Percentiles rank a stretch among this genome's conserved stretches.
Evolutionary conservation across 2,797 vertebrate species (phyloP).

Genomic region (Apogon talboti): DNA sequence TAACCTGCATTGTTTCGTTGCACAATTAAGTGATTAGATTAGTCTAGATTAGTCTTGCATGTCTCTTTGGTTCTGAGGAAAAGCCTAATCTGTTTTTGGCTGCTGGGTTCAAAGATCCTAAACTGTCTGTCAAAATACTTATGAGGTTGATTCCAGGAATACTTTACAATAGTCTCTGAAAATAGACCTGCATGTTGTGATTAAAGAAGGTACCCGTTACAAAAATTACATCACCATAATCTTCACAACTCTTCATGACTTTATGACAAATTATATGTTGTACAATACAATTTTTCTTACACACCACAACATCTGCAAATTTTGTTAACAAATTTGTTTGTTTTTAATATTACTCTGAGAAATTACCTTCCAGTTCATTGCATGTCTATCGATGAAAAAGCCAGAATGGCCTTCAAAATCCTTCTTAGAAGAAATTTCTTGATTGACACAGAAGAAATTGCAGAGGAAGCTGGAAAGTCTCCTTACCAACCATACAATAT

Average conservation of each 20-base stretch:
- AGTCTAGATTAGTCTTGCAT: constrained; percentile 37
- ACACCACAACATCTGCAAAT: no score
- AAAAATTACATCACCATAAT: not conserved
- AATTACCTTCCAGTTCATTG: constrained; percentile 2
- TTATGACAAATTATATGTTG: no score
- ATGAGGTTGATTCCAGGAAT: constrained; percentile 6
- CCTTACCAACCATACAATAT: not conserved
- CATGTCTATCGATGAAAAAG: constrained; percentile 34
- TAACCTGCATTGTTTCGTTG: constrained; percentile 31
- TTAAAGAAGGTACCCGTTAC: not conserved
- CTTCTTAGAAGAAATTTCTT: constrained; percentile 36
- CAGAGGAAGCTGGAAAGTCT: not conserved
- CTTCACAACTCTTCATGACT: not conserved
- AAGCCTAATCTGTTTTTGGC: constrained; percentile 59
- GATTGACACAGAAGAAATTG: constrained; percentile 23
- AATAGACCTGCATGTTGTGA: not conserved
- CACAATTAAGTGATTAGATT: constrained; percentile 38
- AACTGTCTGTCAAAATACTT: constrained; percentile 36
- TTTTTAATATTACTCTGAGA: no score
- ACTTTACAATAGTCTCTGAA: constrained; percentile 1
- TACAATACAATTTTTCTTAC: no score
- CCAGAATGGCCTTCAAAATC: constrained; percentile 30
- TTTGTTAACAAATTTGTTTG: no score
- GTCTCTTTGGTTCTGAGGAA: constrained; percentile 29
- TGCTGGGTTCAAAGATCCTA: constrained; percentile 26